Evolutionary conservation across 92 coral and sea anemone species (phyloP), one percentile per base, ranked within the genome.

Genomic region (Porites evermanni): DNA sequence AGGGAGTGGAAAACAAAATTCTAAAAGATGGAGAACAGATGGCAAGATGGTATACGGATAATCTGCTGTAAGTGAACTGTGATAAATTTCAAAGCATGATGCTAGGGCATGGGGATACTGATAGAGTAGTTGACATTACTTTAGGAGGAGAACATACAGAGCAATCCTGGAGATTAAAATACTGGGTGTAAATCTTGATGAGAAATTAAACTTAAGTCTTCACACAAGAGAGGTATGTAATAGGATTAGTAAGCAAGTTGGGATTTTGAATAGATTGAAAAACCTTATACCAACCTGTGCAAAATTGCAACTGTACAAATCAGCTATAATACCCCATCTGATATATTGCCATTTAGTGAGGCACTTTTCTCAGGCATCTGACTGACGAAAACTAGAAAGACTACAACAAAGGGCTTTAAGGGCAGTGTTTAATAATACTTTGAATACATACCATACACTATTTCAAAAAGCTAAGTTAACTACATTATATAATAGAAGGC

Each of bases 301-400:
- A 51, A 23, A 71, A 71, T 51, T 73, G 13, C 58, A 73, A 73
- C 53, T 70, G 75, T 70, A 20, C 26, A 70, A 70, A 50, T 70
- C 20, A 20, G 50, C 53, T 21, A 70, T 70, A 70, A 21, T 70
- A 70, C 75, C 75, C 20, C 32, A 29, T 29, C 32, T 29, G 32
- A 29, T 29, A 29, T 29, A 29, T 2, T 29, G 32, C 32, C 4
- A 29, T 0, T 29, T 29, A 29, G 32, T 29, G 32, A 0, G 32
- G 32, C 32, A 29, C 32, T 29, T 29, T 29, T 29, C 32, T 29
- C 32, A 3, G 4, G 32, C 32, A 29, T 29, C 32, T 29, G 32
- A 29, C 4, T 69, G 74, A 20, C 0, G 24, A 14, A 14, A 51
- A 74, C 78, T 50, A 29, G 76, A 72, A 72, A 8, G 76, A 53